Conservation (phyloP, 1,140 invertebrate genomes). For the Pinna nobilis region DNA sequence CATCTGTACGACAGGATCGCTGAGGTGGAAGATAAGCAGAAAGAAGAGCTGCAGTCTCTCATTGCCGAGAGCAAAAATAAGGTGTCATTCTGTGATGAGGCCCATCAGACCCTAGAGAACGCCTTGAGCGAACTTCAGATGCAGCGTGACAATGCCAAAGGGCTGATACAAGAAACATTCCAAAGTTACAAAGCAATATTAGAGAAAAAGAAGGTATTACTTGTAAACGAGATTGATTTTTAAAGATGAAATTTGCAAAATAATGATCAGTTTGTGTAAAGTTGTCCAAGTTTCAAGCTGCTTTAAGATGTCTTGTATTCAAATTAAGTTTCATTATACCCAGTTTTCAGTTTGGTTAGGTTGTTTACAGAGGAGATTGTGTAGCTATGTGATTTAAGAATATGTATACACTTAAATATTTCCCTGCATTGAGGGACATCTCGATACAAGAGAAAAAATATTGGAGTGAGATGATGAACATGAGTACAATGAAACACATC, state of each 20-base stretch:
- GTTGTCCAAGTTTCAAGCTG: not conserved
- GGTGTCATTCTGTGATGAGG: constrained; percentile 84
- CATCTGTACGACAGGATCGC: constrained; percentile 84
- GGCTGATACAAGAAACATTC: constrained; percentile 89
- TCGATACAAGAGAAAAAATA: no score
- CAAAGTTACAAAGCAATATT: constrained; percentile 85
- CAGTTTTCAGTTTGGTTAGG: no score
- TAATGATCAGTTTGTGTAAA: not conserved
- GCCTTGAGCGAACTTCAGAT: constrained; percentile 88
- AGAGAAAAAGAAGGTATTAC: constrained; percentile 83
- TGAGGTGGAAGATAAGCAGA: constrained; percentile 77
- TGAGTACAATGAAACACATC: no score
- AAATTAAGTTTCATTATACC: no score
- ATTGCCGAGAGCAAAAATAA: constrained; percentile 83
- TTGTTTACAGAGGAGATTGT: no score
- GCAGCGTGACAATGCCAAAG: constrained; percentile 90
- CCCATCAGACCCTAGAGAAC: constrained; percentile 83
- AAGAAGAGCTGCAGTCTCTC: constrained; percentile 84
- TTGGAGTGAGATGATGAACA: no score
- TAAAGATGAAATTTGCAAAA: not conserved
- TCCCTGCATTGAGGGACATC: no score
- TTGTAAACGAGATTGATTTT: constrained; percentile 5
- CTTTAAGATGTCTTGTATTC: not conserved
- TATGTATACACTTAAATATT: no score
- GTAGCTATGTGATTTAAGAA: no score